Percentiles rank a stretch among this genome's conserved stretches.
These are phyloP conservation scores for Arbacia lixula DNA, from an alignment of 53 echinoderm and acorn worm species.

Conservation along the genomic window DNA sequence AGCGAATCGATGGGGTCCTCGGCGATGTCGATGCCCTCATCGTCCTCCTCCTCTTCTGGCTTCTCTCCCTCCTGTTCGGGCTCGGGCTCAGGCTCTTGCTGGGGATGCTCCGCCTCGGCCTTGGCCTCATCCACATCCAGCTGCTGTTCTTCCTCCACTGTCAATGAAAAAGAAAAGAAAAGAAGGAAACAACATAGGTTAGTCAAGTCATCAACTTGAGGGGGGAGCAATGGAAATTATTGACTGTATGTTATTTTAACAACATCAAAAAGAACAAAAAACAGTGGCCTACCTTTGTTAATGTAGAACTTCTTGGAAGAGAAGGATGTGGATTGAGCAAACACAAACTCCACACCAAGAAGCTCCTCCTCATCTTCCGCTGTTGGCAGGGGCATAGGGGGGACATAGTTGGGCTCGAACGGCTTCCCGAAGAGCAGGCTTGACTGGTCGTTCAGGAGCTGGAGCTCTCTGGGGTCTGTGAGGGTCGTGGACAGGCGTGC, in stretches of 20 bases:
- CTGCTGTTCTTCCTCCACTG: constrained; percentile 18
- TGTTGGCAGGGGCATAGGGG: constrained; percentile 36
- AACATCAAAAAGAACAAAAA: constrained; percentile 20
- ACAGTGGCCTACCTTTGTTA: constrained; percentile 21
- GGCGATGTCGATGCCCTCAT: constrained; percentile 33
- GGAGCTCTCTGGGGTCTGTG: neutral
- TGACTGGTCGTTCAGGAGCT: neutral
- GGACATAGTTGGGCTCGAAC: constrained; percentile 42
- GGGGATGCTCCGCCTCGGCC: too few species aligned
- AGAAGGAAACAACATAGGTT: constrained; percentile 11
- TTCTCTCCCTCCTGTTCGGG: neutral
- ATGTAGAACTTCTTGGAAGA: constrained; percentile 29
- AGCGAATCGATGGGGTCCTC: constrained; percentile 44
- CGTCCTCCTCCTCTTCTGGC: neutral
- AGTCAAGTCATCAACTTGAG: constrained; percentile 20
- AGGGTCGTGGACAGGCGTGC: too few species aligned
- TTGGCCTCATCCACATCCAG: too few species aligned
- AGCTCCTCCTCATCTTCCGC: constrained; percentile 25
- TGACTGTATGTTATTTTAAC: constrained; percentile 15
- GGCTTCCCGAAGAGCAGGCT: neutral
- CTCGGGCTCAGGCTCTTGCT: too few species aligned
- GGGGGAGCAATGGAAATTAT: constrained; percentile 20
- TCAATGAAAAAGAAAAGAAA: neutral
- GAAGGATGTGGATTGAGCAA: constrained; percentile 29
- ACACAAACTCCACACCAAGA: constrained; percentile 5